phyloP scores from a whole-genome alignment of 2,888 invertebrate genomes.

The Encarsia formosa region DNA sequence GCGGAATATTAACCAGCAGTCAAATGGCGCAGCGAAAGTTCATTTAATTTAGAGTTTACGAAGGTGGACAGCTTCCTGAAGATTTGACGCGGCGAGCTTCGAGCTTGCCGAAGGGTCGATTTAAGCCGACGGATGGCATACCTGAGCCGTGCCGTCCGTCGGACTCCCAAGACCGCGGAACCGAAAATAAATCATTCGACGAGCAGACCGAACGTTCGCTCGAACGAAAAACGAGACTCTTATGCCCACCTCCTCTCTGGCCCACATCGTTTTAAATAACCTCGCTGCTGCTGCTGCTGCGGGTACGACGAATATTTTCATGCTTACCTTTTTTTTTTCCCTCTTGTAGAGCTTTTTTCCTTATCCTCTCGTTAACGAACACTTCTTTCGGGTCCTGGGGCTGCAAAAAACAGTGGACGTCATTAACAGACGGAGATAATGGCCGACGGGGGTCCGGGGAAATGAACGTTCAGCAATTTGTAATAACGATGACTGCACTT shows the following conservation, averaged over 20 bases:
- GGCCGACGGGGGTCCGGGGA: conserved; percentile 25
- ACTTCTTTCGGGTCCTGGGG: conserved; percentile 26
- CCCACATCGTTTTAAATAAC: conserved; percentile 27
- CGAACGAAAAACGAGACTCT: conserved; percentile 9
- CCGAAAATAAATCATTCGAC: conserved; percentile 38
- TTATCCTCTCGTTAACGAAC: conserved; percentile 27
- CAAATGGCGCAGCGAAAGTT: no score
- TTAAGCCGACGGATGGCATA: no score
- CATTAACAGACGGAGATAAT: conserved; percentile 42
- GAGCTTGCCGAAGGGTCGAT: no score
- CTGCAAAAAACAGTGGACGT: conserved; percentile 44
- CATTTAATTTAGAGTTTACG: no score
- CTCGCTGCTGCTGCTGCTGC: background rate
- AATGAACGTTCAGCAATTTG: conserved; percentile 20
- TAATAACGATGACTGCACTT: conserved; percentile 28
- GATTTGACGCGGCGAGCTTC: no score
- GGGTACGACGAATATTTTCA: no score
- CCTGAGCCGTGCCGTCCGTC: background rate
- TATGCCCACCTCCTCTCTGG: conserved; percentile 1
- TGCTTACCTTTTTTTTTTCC: background rate
- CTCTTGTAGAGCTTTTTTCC: background rate
- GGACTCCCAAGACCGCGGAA: conserved; percentile 19
- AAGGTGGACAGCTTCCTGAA: no score
- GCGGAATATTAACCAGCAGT: no score
- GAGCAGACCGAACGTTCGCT: background rate